Evolutionary conservation across 2,888 invertebrate species (phyloP), one percentile per base, ranked within the genome.

Genomic region (Ichneumoninae sp.): DNA sequence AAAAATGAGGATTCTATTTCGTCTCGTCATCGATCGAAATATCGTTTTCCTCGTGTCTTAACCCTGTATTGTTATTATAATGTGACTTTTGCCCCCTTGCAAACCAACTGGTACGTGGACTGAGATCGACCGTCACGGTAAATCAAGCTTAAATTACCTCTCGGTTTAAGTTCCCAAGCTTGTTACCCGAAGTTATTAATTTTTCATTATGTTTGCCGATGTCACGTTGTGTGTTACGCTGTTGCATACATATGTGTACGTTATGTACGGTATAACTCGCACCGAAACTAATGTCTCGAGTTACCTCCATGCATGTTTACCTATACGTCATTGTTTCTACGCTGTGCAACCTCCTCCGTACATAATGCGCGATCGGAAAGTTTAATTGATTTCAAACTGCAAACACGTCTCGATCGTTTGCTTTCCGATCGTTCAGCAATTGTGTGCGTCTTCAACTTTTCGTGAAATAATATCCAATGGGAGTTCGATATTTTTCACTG

Each of bases 91-190:
- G 91, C 91, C 89, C 47, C 92, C 89, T 92, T 94, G 92, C 92
- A 89, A 93, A 94, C 93, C 94, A 94, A 94, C 94, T 94, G 95
- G 94, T 95, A 93, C 95, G 95, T 92, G 95, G 95, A 94, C 93
- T 95, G 92, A 94, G 95, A 91, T 94, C 94, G 77, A 94, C 94
- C 86, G 93, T 94, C 69, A 92, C 93, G 93, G 93, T 93, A 93
- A 92, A 90, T 86, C 85, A 85, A 76, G 68, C 40, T 84, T 54
- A 63, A 77, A 69, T 69, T 75, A 77, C 47, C 50, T 40, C 40
- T 13, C 26, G 70, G n/a, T 60, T 73, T 66, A 76, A 65, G 65
- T 70, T 65, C 40, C 66, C 40, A 66, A 54, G 76, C 76, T 66
- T 54, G 66, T 76, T 76, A 76, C 54, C 52, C 66, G 40, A 40